phyloP scores from a whole-genome alignment of 2,888 invertebrate species.

The Brachyopa scutellaris region DNA sequence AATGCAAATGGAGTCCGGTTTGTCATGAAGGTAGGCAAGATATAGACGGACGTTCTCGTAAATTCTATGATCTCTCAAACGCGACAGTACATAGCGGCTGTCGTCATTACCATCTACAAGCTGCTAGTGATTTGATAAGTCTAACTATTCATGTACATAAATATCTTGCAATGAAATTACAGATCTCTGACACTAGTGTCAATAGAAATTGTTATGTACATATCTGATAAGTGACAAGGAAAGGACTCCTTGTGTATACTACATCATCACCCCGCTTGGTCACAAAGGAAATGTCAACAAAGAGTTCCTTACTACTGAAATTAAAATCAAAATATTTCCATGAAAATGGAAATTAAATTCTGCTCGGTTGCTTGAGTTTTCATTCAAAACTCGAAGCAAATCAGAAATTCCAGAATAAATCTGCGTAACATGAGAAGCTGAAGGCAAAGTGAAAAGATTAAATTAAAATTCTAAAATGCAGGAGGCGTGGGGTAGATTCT shows the following conservation, averaged over 20 bases:
- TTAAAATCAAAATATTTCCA: constrained; percentile 6
- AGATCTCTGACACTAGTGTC: neutral
- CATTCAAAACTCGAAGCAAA: constrained; percentile 4
- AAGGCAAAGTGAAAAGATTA: neutral
- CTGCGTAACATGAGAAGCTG: neutral
- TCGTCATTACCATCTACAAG: too few species aligned
- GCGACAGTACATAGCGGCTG: too few species aligned
- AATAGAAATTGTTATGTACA: neutral
- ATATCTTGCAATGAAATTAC: neutral
- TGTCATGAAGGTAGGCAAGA: too few species aligned
- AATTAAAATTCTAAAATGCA: neutral
- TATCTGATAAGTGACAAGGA: neutral
- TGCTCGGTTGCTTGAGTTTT: constrained; percentile 9
- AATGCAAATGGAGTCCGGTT: too few species aligned
- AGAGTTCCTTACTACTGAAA: neutral
- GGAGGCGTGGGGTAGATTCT: neutral
- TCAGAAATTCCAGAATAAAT: constrained; percentile 1
- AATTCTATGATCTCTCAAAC: too few species aligned
- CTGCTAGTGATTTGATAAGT: too few species aligned
- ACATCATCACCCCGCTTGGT: neutral
- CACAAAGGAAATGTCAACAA: neutral
- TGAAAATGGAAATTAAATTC: constrained; percentile 12
- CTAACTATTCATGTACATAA: too few species aligned
- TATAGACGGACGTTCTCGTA: too few species aligned
- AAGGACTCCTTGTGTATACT: neutral